phyloP scores from a whole-genome alignment of 2,797 vertebrate species.

The Diglossa cyanea region DNA sequence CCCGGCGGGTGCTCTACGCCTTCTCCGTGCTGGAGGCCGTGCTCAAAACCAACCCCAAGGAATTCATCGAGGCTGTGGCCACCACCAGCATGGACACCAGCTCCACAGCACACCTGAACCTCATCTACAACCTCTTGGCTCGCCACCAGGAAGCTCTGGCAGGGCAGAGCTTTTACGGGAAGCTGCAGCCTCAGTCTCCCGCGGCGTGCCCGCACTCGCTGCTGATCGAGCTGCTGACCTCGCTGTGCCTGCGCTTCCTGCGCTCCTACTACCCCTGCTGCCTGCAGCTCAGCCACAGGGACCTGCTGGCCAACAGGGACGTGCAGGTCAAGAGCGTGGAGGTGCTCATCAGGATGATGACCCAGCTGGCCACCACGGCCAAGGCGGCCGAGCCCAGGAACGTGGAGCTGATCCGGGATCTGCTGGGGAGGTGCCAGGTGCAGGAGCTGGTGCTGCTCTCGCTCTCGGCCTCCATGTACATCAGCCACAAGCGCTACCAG shows the following conservation, averaged over 20 bases:
- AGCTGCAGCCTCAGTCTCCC: conserved; percentile 80
- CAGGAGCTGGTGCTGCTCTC: conserved; percentile 91
- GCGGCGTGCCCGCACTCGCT: conserved; percentile 78
- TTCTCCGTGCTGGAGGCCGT: conserved; percentile 89
- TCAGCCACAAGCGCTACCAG: conserved; percentile 79
- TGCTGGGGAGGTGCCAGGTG: conserved; percentile 86
- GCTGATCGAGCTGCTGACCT: conserved; percentile 89
- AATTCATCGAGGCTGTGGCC: conserved; percentile 88
- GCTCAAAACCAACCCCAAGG: conserved; percentile 87
- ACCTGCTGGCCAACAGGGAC: conserved; percentile 89
- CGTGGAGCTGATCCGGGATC: conserved; percentile 75
- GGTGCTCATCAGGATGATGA: conserved; percentile 87
- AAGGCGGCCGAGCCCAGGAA: conserved; percentile 61
- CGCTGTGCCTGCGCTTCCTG: conserved; percentile 89
- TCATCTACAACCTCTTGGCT: conserved; percentile 92
- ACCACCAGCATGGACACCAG: conserved; percentile 89
- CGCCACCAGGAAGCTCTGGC: conserved; percentile 91
- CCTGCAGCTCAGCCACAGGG: conserved; percentile 80
- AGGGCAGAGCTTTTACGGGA: conserved; percentile 88
- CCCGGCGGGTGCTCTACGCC: conserved; percentile 86
- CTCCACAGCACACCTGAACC: conserved; percentile 90
- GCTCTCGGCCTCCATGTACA: conserved; percentile 90
- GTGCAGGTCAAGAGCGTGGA: conserved; percentile 96
- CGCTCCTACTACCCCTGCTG: conserved; percentile 93
- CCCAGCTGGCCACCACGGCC: conserved; percentile 79